Base-by-base conservation (phyloP, 1,140 invertebrate species). In the Ostrea edulis region DNA sequence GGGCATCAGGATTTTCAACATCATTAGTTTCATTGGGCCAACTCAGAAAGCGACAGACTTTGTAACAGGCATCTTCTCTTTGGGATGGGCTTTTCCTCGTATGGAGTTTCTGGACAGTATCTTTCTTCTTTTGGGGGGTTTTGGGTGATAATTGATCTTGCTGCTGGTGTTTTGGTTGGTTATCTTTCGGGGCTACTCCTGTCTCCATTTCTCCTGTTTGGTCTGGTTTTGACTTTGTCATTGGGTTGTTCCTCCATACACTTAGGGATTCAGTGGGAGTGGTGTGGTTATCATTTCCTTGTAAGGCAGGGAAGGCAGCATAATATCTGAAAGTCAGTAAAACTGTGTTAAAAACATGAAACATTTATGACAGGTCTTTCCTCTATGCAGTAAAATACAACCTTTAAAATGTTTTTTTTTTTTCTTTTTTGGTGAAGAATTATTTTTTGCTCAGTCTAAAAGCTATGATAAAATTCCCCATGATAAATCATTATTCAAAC, bases 241-340 rank as follows among this genome's bases (percentile, higher is more conserved):
- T 84, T 29, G 90, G 91, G 65, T 93, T 93, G 29, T 91, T 90
- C 82, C 86, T 87, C 92, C 92, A 93, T 52, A 92, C 86, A 83
- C 82, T 52, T 17, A 55, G 14, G 82, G 51, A 29, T 51, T 90
- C 84, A 77, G 20, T 29, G 62, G 55, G n/a, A 51, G 89, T 77
- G 68, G 25, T 77, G 25, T 84, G 55, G 2, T 84, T 58, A 88
- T 82, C 84, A 83, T 92, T 88, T 84, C 89, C 91, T 82, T 90
- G 90, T 29, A 93, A 84, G 62, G 92, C 91, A 82, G 92, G 92
- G 84, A 93, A 93, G 58, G 92, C 92, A 52, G 92, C 92, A 91
- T 93, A 93, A 86, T 93, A 93, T 87, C 92, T 93, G 83, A 51
- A 92, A 90, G 71, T 52, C 62, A 81, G 88, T 9, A 77, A 51